These are phyloP conservation scores for Callorhinus ursinus DNA, from an alignment of 2,113 vertebrate species.

Conservation along the genomic window DNA sequence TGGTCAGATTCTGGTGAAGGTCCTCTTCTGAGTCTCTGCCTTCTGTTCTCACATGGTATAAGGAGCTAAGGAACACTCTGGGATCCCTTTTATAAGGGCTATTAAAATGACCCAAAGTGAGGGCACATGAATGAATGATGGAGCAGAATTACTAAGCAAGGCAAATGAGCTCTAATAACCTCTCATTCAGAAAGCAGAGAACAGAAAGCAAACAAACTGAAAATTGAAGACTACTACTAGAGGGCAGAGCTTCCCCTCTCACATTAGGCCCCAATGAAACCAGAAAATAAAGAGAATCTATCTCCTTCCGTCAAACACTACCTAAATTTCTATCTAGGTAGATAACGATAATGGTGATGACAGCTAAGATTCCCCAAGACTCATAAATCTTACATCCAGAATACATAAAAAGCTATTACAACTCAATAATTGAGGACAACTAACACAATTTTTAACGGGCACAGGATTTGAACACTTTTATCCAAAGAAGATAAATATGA, in stretches of 20 bases:
- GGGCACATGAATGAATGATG: not conserved
- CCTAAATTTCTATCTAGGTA: not conserved
- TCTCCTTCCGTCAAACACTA: not conserved
- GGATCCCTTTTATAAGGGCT: not conserved
- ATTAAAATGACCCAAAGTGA: constrained; percentile 39
- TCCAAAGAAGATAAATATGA: not conserved
- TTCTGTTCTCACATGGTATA: not conserved
- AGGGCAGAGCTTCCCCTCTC: not conserved
- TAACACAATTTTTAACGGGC: not conserved
- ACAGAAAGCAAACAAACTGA: not conserved
- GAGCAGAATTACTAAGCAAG: not conserved
- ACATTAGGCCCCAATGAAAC: not conserved
- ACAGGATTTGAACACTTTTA: not conserved
- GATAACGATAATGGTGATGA: not conserved
- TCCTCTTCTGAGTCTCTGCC: not conserved
- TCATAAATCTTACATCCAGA: not conserved
- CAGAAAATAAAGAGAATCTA: not conserved
- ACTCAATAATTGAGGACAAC: constrained; percentile 15
- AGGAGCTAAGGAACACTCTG: not conserved
- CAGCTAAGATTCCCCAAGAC: not conserved
- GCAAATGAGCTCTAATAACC: not conserved
- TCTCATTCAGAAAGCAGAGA: not conserved
- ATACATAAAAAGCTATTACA: not conserved
- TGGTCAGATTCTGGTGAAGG: not conserved
- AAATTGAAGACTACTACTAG: constrained; percentile 16